These are phyloP conservation scores for Tetramorium alpestre DNA, from an alignment of 1,140 invertebrate genomes.

Conservation along the genomic window DNA sequence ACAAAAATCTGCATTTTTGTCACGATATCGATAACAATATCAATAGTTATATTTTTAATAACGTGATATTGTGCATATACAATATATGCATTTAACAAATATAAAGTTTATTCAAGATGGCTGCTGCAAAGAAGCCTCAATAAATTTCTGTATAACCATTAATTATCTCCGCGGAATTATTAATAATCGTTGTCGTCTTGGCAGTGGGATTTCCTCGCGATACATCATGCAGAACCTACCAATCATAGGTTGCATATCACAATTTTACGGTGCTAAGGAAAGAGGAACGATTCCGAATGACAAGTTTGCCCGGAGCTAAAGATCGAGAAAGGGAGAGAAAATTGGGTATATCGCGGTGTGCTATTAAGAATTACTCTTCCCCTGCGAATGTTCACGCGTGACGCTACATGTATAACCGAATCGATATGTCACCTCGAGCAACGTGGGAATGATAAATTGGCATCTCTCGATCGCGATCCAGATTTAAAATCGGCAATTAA, in stretches of 20 bases:
- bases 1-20: not conserved
- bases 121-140: slow-evolving; percentile 7
- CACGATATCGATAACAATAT: not conserved
- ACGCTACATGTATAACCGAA: slow-evolving; percentile 10
- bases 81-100: not conserved
- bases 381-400: slow-evolving; percentile 68
- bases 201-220: slow-evolving; percentile 55
- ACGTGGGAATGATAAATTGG: not conserved
- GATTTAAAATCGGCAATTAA: not conserved
- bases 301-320: slow-evolving; percentile 55
- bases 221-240: slow-evolving; percentile 53
- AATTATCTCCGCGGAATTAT: slow-evolving; percentile 68
- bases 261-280: slow-evolving; percentile 13
- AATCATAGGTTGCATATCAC: slow-evolving; percentile 70
- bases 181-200: slow-evolving; percentile 67
- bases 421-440: slow-evolving; percentile 16
- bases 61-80: not conserved
- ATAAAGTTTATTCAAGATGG: not conserved
- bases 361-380: slow-evolving; percentile 72
- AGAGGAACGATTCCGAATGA: slow-evolving; percentile 49
- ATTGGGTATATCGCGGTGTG: slow-evolving; percentile 53
- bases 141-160: slow-evolving; percentile 57
- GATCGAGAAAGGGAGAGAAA: slow-evolving; percentile 61
- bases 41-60: not conserved
- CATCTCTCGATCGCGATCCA: not conserved